Conservation (phyloP, 30 jellyfish, hydroid and myxozoan species). For the Aurelia sp. region DNA sequence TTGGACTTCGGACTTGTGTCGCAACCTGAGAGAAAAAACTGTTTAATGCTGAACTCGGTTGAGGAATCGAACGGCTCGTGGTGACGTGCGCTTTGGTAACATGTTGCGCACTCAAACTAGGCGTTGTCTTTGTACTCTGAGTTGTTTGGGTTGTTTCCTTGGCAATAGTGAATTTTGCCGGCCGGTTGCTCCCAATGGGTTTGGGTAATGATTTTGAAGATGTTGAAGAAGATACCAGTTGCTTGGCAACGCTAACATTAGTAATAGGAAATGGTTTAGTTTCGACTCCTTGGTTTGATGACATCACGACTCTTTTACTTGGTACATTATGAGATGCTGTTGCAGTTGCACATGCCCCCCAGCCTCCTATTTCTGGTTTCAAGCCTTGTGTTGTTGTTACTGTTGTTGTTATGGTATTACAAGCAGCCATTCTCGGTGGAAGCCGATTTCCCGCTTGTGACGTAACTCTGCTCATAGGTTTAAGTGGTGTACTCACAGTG, state of each 20-base stretch:
- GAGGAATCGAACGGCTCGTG: constrained; percentile 27
- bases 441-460: constrained; percentile 49
- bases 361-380: constrained; percentile 45
- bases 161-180: constrained; percentile 30
- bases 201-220: constrained; percentile 78
- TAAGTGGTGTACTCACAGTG: neutral
- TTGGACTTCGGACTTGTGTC: constrained; percentile 96
- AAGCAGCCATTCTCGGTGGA: constrained; percentile 76
- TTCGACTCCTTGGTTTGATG: neutral
- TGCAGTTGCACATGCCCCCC: constrained; percentile 42
- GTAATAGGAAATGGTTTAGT: neutral
- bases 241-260: constrained; percentile 70
- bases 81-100: constrained; percentile 58
- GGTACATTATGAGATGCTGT: constrained; percentile 12
- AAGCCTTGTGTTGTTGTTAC: neutral
- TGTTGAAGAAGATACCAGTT: constrained; percentile 4
- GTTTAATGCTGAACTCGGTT: constrained; percentile 56
- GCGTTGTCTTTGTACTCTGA: constrained; percentile 58
- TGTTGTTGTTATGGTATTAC: constrained; percentile 17
- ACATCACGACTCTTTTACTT: neutral
- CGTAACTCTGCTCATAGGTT: constrained; percentile 3
- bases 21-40: constrained; percentile 95
- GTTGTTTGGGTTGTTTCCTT: constrained; percentile 69
- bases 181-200: constrained; percentile 98
- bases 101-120: constrained; percentile 49